These are phyloP conservation scores for Lithobates sylvaticus DNA, from an alignment of 2,797 vertebrate genomes.

Conservation along the genomic window DNA sequence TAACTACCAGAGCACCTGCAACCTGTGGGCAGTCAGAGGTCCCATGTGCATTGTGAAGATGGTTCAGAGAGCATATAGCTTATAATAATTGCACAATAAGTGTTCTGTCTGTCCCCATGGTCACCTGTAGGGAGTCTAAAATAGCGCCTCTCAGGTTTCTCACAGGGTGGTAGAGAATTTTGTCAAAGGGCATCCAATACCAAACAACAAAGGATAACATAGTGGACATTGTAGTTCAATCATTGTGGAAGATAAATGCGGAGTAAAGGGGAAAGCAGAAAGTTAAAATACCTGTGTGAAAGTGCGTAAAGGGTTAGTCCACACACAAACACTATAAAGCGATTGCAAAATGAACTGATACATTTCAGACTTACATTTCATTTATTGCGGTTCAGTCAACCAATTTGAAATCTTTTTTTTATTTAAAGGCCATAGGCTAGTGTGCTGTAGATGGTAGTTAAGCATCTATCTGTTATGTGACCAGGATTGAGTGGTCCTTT, in stretches of 20 bases:
- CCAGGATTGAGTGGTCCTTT: no score
- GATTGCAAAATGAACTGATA: not conserved
- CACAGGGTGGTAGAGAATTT: slow-evolving; percentile 3
- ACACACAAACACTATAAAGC: not conserved
- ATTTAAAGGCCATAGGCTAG: not conserved
- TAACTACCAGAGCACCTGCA: slow-evolving; percentile 45
- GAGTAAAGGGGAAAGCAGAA: not conserved
- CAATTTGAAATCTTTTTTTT: no score
- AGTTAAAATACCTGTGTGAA: not conserved
- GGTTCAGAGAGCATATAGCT: not conserved
- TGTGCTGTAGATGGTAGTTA: not conserved
- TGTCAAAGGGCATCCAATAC: not conserved
- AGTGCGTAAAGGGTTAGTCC: no score
- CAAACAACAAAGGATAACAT: not conserved
- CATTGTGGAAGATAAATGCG: not conserved
- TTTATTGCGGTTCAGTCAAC: no score
- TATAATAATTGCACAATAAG: not conserved
- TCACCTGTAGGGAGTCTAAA: not conserved
- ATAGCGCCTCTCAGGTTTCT: not conserved
- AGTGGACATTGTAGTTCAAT: not conserved
- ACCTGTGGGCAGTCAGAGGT: not conserved
- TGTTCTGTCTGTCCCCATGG: slow-evolving; percentile 3
- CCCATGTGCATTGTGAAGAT: slow-evolving; percentile 9
- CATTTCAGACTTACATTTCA: not conserved
- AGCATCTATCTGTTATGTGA: no score